These are phyloP conservation scores for Eilema caniola DNA, from an alignment of 2,888 invertebrate species.

Conservation along the genomic window DNA sequence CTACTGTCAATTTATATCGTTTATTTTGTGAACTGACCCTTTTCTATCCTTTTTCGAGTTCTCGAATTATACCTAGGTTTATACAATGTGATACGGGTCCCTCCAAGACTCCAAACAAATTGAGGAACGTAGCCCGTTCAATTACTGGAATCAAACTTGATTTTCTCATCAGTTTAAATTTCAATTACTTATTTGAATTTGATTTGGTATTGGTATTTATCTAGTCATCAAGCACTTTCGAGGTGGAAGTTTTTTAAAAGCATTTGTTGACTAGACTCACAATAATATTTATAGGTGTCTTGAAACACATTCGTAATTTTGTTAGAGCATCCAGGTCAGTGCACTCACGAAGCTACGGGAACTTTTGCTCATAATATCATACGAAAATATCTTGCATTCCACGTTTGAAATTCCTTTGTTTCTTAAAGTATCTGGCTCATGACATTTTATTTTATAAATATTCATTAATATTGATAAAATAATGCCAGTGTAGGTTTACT, in stretches of 20 bases:
- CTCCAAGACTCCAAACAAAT: slow-evolving; percentile 12
- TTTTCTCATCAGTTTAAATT: neutral
- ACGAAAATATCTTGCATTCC: neutral
- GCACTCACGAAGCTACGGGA: neutral
- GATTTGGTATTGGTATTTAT: neutral
- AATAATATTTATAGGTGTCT: neutral
- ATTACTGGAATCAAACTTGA: neutral
- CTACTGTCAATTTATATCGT: slow-evolving; percentile 47
- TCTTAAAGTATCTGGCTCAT: no score
- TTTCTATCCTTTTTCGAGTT: slow-evolving; percentile 35
- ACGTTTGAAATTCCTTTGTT: neutral
- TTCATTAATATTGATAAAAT: no score
- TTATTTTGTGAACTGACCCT: slow-evolving; percentile 46
- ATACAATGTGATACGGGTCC: slow-evolving; percentile 37
- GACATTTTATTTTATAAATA: no score
- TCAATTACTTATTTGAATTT: neutral
- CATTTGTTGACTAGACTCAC: no score
- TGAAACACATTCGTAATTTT: neutral
- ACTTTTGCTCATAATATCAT: slow-evolving; percentile 1
- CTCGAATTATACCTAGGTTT: slow-evolving; percentile 32
- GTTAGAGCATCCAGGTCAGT: neutral
- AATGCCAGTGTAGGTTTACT: no score
- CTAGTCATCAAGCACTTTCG: no score
- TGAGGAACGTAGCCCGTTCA: neutral
- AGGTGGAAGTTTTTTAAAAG: no score